These are phyloP conservation scores for Cydia amplana DNA, from an alignment of 1,140 invertebrate genomes.

Conservation along the genomic window DNA sequence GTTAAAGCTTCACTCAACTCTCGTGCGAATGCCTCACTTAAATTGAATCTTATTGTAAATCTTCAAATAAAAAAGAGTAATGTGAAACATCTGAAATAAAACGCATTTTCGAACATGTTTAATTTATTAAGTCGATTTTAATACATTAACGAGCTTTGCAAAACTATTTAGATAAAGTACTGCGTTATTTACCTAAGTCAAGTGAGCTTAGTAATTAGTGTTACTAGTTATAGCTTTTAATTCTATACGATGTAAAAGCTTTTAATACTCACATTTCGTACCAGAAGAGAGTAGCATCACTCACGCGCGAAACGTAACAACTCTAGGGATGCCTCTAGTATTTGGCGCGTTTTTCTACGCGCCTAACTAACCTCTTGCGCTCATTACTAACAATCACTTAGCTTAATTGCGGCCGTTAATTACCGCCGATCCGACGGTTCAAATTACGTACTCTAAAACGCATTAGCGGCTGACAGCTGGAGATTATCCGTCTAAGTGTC, in stretches of 20 bases:
- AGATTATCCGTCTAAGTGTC: slow-evolving; percentile 77
- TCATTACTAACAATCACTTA: slow-evolving; percentile 50
- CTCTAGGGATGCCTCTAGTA: background rate
- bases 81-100: slow-evolving; percentile 1
- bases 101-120: background rate
- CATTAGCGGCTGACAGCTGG: slow-evolving; percentile 78
- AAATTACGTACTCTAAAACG: slow-evolving; percentile 80
- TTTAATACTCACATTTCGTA: slow-evolving; percentile 9
- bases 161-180: background rate
- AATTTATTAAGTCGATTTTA: background rate
- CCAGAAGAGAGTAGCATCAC: background rate
- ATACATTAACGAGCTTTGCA: background rate
- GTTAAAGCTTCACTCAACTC: slow-evolving; percentile 73
- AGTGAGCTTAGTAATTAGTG: background rate
- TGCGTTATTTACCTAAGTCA: background rate
- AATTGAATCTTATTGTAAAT: slow-evolving; percentile 73
- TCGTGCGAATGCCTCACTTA: slow-evolving; percentile 70
- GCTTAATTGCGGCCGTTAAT: slow-evolving; percentile 74
- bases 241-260: slow-evolving; percentile 1
- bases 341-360: background rate
- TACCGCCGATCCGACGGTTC: slow-evolving; percentile 76
- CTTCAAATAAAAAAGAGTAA: slow-evolving; percentile 25
- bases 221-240: slow-evolving; percentile 25
- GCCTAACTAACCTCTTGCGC: slow-evolving; percentile 37
- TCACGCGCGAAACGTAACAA: background rate